Evolutionary conservation across 2,113 vertebrate genomes (phyloP), one percentile per base, ranked within the genome.

Genomic region (Reinhardtius hippoglossoides): DNA sequence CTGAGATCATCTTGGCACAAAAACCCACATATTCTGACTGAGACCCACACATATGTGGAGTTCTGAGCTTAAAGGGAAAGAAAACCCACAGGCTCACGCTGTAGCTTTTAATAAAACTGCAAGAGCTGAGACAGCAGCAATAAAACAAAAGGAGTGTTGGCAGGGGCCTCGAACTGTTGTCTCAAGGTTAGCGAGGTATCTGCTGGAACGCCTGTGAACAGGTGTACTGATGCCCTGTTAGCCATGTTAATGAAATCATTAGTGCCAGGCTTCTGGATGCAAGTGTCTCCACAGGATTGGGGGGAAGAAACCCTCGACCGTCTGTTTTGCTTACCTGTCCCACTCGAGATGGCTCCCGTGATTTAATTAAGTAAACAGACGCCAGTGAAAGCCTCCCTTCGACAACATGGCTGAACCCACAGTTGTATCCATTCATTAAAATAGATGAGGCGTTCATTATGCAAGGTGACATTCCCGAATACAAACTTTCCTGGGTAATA

Each of bases 181-280:
- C 90, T 89, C 90, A 93, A 94, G 92, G 93, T 94, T 90, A 94
- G 86, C 4, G 26, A 81, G 80, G 87, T 83, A 89, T 86, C 90
- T 82, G 92, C 77, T 86, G 86, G 71, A 74, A 83, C 66, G 86
- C 75, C 58, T 82, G 74, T 76, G 91, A 93, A 90, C 92, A 94
- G 91, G 91, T 94, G 92, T 92, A 91, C 77, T 55, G 70, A 82
- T 86, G 87, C 86, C 92, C 87, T 84, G 83, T 91, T 92, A 90
- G 87, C 86, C 90, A 89, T 92, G 91, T 92, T 92, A 92, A 93
- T 93, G 87, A 92, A 93, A 91, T 91, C 86, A 92, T 94, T 92
- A 93, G 89, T 89, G 93, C 88, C 92, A 92, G 81, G 80, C 84
- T 89, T 87, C 79, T 82, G 79, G 81, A 87, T 79, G 75, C 65